Percentiles rank a stretch among this genome's conserved stretches.
These are phyloP conservation scores for Liopterus haemorrhoidalis DNA, from an alignment of 2,888 invertebrate species.

Conservation along the genomic window DNA sequence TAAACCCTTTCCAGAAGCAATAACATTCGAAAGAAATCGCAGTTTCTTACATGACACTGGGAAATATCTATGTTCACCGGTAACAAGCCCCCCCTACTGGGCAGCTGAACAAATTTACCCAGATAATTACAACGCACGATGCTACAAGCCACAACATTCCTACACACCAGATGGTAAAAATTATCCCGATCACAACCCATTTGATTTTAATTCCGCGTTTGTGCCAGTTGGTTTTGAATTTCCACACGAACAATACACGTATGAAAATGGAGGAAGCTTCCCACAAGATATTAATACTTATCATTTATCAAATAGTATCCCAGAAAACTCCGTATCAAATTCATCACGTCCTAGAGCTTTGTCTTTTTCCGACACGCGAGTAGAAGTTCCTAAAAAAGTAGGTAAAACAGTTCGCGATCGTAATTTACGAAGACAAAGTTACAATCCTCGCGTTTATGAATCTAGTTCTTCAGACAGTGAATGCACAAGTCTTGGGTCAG, in stretches of 20 bases:
- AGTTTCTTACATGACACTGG: slow-evolving; percentile 33
- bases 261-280: slow-evolving; percentile 13
- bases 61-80: slow-evolving; percentile 18
- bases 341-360: slow-evolving; percentile 45
- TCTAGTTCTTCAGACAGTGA: slow-evolving; percentile 51
- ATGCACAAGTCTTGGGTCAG: slow-evolving; percentile 45
- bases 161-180: slow-evolving; percentile 15
- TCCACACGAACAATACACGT: slow-evolving; percentile 2
- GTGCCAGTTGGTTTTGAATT: slow-evolving; percentile 12
- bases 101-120: slow-evolving; percentile 16
- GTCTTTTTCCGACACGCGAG: slow-evolving; percentile 49
- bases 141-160: slow-evolving; percentile 6
- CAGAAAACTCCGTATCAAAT: slow-evolving; percentile 6
- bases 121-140: slow-evolving; percentile 14
- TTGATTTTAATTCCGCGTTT: slow-evolving; percentile 16
- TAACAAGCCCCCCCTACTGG: slow-evolving; percentile 23
- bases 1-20: slow-evolving; percentile 24
- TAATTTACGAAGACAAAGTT: slow-evolving; percentile 51
- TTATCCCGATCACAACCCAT: slow-evolving; percentile 16
- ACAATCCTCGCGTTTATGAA: slow-evolving; percentile 53
- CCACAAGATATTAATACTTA: slow-evolving; percentile 14
- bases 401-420: slow-evolving; percentile 51
- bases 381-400: slow-evolving; percentile 39
- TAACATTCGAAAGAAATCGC: slow-evolving; percentile 33
- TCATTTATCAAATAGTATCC: slow-evolving; percentile 8